phyloP scores from a whole-genome alignment of 2,888 invertebrate genomes.

The Orthosia cruda region DNA sequence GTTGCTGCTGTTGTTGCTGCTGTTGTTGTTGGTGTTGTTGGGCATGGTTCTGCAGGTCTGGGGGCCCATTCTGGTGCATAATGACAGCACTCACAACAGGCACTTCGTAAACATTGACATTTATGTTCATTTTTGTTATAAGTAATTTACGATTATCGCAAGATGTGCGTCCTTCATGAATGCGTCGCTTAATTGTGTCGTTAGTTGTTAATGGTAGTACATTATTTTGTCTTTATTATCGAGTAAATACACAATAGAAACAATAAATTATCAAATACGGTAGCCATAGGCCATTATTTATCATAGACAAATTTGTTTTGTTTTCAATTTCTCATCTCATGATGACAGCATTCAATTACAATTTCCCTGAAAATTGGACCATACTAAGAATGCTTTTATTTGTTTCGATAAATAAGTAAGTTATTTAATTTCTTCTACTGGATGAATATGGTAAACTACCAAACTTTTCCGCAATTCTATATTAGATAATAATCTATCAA shows the following conservation, averaged over 20 bases:
- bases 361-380: background rate
- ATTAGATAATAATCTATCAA: fast-evolving
- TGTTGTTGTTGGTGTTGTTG: slow-evolving; percentile 59
- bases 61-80: slow-evolving; percentile 69
- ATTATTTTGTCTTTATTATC: slow-evolving; percentile 60
- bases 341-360: background rate
- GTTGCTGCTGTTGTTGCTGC: slow-evolving; percentile 54
- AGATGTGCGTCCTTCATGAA: slow-evolving; percentile 47
- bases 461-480: background rate
- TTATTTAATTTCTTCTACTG: too few species aligned
- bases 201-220: slow-evolving; percentile 15
- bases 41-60: slow-evolving; percentile 68
- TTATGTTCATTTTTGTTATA: slow-evolving; percentile 74
- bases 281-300: slow-evolving; percentile 66
- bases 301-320: slow-evolving; percentile 49
- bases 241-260: slow-evolving; percentile 61
- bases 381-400: background rate
- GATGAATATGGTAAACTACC: fast-evolving
- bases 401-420: fast-evolving
- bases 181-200: slow-evolving; percentile 18
- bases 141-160: slow-evolving; percentile 29
- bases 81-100: slow-evolving; percentile 70
- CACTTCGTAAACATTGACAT: slow-evolving; percentile 78
- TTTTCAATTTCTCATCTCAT: background rate
- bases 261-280: slow-evolving; percentile 57